Evolutionary conservation across 2,797 vertebrate species (phyloP), one percentile per base, ranked within the genome.

Genomic region (Vipera latastei): DNA sequence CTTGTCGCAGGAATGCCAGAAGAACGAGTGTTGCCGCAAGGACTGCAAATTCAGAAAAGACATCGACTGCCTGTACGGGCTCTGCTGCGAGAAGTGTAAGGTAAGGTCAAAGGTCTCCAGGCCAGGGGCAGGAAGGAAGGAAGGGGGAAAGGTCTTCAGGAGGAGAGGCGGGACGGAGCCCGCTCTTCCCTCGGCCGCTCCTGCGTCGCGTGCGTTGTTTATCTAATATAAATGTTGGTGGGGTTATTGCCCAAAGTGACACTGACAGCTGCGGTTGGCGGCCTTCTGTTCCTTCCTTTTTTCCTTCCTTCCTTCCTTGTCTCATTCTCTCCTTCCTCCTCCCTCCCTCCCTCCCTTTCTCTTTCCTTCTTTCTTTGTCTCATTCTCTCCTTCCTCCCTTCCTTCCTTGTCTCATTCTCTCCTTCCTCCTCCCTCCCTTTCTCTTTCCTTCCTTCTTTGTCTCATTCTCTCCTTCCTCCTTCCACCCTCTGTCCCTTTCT

Each of bases 61-160:
- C 86, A 61, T 32, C 4, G 92, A 93, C 65, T 93, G 92, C 14
- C 90, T 93, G 4, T 13, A 85, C 2, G 92, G 92, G 6, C 86
- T 44, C 57, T 93, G 92, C 90, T 93, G 92, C 1, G 22, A 91
- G 57, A 57, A 85, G 28, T 93, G 92, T 2, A 83, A 89, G 92
- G 92, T 93, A 44, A 48, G 90, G 20, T 7, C 12, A 20, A 2
- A 32, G 57, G 20, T 5, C 1, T 12, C 0, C 12, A 28, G 61
- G 61, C 3, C 18, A 2, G 14, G 5, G 16, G 5, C 65, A 73
- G 65, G n/a, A 38, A 38, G 38, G 38, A 38, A 38, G 38, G 38
- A 38, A 38, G 13, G 65, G n/a, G 13, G 14, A 65, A n/a, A 4
- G 26, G 9, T 11, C 61, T 63, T 26, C 26, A 4, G 60, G 3